Evolutionary conservation across 2,888 invertebrate genomes (phyloP), one percentile per base, ranked within the genome.

Genomic region (Taenaris catops): DNA sequence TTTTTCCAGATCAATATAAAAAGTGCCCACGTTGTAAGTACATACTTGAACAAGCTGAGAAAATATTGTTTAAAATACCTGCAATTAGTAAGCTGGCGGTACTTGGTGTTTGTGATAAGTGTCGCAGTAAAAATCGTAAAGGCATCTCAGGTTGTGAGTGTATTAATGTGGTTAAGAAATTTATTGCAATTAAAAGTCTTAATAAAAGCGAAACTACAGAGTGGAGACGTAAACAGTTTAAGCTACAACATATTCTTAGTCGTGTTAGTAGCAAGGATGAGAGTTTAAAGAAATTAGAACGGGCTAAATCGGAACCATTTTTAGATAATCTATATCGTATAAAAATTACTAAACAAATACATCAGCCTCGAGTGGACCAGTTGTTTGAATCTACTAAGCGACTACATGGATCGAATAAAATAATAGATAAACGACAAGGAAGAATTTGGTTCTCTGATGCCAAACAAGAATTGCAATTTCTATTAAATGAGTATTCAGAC

Each of bases 101-200:
- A n/a, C 48, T 60, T 33, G 61, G 64, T 18, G 49, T 79, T 38
- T 80, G 79, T 41, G 55, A 68, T 17, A 66, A 70, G 40, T 80
- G 80, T 47, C 58, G 44, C 29, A 39, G 34, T 4, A 57, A 56
- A 51, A 23, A 34, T 10, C 29, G 33, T 23, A 32, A 28, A 32
- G 19, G 34, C 31, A 16, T 51, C 57, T 49, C 38, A 65, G 54
- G 58, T 59, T 26, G 53, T 53, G 14, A 62, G 58, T 63, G 76
- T 52, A 32, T 68, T 48, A 44, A 69, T 53, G 48, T 61, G 40
- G 44, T 62, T 6, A 52, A 65, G 46, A 50, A 63, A 51, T 64
- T 73, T 66, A 17, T 44, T 24, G 7, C 20, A 4, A 31, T 17
- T 20, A 31, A 40, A 27, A 37, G 9, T 8, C 7, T 18, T 4